Percentiles rank a stretch among this genome's conserved stretches.
Conservation (phyloP, 92 coral and sea anemone genomes). For the Epizoanthus ramosus region DNA sequence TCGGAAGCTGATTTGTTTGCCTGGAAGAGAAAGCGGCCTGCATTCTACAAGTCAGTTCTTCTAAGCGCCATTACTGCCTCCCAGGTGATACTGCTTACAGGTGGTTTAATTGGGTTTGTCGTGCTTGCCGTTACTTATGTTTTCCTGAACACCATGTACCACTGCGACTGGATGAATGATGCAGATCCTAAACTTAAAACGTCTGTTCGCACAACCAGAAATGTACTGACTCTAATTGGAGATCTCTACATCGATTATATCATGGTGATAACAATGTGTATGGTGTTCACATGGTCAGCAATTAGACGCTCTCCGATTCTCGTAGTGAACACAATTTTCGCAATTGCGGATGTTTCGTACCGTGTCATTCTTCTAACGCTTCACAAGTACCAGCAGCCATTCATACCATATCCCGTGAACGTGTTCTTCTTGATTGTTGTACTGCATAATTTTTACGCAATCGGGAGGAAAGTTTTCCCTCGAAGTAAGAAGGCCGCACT, state of each 20-base stretch:
- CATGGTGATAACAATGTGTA: background rate
- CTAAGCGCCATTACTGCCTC: background rate
- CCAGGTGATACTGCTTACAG: background rate
- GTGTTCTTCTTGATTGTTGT: background rate
- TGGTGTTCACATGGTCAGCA: conserved; percentile 15
- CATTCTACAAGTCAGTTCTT: background rate
- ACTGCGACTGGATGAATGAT: conserved; percentile 3
- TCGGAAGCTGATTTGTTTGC: background rate
- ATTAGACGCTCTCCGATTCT: conserved; percentile 1
- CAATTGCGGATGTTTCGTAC: background rate
- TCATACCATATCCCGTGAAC: background rate
- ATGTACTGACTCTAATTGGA: background rate
- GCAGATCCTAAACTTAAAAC: background rate
- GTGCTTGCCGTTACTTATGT: background rate
- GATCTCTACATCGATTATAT: background rate
- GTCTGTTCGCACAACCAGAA: background rate
- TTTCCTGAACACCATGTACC: conserved; percentile 5
- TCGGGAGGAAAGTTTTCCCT: background rate
- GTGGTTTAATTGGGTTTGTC: background rate
- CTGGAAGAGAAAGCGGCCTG: conserved; percentile 18
- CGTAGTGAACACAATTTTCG: background rate
- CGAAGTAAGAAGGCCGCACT: conserved; percentile 2
- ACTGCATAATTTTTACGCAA: background rate
- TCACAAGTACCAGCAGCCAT: background rate
- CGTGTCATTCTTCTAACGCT: background rate